Conservation (phyloP, 2,797 vertebrate genomes). For the Gallinago solitaria region DNA sequence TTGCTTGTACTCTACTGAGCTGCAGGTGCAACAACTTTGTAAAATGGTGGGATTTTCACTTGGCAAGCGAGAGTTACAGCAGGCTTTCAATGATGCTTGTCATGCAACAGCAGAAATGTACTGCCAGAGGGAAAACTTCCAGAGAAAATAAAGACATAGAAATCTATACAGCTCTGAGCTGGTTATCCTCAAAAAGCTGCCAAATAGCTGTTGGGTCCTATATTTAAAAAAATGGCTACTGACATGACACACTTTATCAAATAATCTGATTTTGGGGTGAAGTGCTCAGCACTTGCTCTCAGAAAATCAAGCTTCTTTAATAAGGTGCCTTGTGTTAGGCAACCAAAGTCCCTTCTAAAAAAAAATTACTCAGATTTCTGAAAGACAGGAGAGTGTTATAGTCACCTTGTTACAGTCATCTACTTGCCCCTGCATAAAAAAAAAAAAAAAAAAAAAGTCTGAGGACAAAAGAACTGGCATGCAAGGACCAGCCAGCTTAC, state of each 20-base stretch:
- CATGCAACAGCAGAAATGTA: background rate
- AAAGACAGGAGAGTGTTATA: background rate
- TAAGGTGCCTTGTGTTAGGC: background rate
- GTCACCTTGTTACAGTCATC: background rate
- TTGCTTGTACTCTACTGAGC: background rate
- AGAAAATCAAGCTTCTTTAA: background rate
- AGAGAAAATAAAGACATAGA: background rate
- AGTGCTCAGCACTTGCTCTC: background rate
- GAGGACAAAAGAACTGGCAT: background rate
- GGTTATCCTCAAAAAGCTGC: background rate
- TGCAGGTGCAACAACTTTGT: background rate
- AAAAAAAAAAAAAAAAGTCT: background rate
- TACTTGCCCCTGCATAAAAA: background rate
- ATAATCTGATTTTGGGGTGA: background rate
- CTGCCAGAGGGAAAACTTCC: background rate
- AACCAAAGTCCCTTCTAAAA: background rate
- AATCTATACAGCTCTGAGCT: background rate
- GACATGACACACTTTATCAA: background rate
- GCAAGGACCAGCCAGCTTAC: rapidly evolving
- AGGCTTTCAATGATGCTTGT: background rate
- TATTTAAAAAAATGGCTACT: background rate
- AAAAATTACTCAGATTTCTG: background rate
- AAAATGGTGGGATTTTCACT: background rate
- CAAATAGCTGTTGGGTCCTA: background rate
- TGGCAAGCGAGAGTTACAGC: background rate